Evolutionary conservation across 1,140 invertebrate genomes (phyloP).

Genomic region (Gonatopus flavifemur): DNA sequence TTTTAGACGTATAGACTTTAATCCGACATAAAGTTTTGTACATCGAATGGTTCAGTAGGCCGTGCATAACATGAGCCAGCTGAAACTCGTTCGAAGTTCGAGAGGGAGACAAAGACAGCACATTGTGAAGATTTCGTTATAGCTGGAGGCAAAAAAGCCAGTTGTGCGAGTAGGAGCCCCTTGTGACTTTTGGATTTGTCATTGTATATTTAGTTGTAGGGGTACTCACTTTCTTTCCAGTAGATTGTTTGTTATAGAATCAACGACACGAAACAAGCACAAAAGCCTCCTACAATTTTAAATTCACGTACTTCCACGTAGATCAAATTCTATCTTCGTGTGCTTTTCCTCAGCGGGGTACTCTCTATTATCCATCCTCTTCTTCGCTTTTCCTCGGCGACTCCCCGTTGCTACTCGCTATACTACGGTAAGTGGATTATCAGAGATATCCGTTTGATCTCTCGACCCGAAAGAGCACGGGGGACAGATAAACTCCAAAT

Average conservation of each 20-base stretch:
- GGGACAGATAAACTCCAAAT: conserved; percentile 36
- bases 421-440: conserved; percentile 38
- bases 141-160: no score
- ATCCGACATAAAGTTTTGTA: conserved; percentile 28
- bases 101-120: no score
- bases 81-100: conserved; percentile 29
- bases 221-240: no score
- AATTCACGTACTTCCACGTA: no score
- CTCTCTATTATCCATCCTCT: conserved; percentile 23
- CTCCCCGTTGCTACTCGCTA: conserved; percentile 17
- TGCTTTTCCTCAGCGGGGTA: conserved; percentile 23
- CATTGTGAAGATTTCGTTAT: no score
- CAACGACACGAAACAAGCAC: no score
- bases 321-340: no score
- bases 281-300: no score
- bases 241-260: no score
- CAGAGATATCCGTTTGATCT: conserved; percentile 40
- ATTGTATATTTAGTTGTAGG: no score
- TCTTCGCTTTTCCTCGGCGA: conserved; percentile 10
- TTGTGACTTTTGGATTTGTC: no score
- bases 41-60: conserved; percentile 45
- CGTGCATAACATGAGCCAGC: conserved; percentile 51
- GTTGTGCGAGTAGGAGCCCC: no score
- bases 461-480: conserved; percentile 16
- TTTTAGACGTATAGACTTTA: conserved; percentile 33